Base-by-base conservation (phyloP, 2,797 vertebrate genomes). In the Erithacus rubecula region DNA sequence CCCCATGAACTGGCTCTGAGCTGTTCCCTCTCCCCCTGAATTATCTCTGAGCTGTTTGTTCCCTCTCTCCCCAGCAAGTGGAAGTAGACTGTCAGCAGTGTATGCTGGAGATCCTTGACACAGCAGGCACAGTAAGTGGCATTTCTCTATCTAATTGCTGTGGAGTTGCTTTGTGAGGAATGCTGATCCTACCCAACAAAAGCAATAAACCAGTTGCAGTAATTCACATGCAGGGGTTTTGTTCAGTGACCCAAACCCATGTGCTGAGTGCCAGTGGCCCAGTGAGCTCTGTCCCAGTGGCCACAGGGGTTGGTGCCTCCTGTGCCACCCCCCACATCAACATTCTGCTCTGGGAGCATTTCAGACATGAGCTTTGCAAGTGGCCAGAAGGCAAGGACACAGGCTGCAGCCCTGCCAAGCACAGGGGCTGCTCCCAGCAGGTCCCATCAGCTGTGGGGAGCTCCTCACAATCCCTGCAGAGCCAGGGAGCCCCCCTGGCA, bases 101-200 rank as follows among this genome's bases (percentile, higher is more conserved):
- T 96, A 99, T 99, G 99, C 98, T 99, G 72, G 99, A 99, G 98
- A 99, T 99, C 97, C 98, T 99, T 52, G 99, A 99, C 96, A 99
- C 99, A 32, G 99, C 99, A 83, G 99, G 99, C 96, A 99, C 99
- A 90, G 99, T 99, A 98, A 99, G 99, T 98, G 51, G 4, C 15
- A 44, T 62, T 84, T 49, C 53, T 93, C 41, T 44, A 44, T n/a
- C 53, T 76, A 2, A n/a, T 11, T 78, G 62, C 49, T 76, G 13
- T 16, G 49, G 62, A 76, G 46, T 76, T 70, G 14, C 55, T 78
- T 56, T 32, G 11, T 12, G 34, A 11, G 15, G 67, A 62, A 2
- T 6, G 55, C 2, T 24, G 36, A 63, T 77, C 46, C 52, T 63
- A 51, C 41, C 56, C 10, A 0, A 15, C 23, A 24, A 22, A 43